A percentile compares a stretch with the other conserved stretches of the same genome.
phyloP scores from a whole-genome alignment of 2,797 vertebrate species.

The Paguma larvata region DNA sequence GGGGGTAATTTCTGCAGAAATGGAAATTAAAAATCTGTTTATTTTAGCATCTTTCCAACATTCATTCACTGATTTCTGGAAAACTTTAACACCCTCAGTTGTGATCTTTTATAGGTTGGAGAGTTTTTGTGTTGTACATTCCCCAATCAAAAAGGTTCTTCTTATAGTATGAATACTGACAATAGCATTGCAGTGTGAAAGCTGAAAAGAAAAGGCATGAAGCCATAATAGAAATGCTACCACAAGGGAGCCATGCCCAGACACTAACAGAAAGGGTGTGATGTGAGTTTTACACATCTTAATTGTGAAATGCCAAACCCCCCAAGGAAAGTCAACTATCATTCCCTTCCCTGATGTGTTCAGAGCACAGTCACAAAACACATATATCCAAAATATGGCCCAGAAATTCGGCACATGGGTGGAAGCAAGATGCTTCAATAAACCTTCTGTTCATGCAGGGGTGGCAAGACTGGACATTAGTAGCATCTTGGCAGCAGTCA shows the following conservation, averaged over 20 bases:
- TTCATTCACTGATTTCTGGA: constrained; percentile 1
- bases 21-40: constrained; percentile 42
- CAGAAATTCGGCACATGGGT: neutral
- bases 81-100: neutral
- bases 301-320: constrained; percentile 47
- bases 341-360: neutral
- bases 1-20: constrained; percentile 39
- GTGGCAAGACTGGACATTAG: too few species aligned
- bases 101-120: neutral
- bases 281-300: constrained; percentile 37
- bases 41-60: constrained; percentile 53
- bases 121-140: constrained; percentile 8
- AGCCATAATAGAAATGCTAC: constrained; percentile 33
- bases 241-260: constrained; percentile 42
- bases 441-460: neutral
- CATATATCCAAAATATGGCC: constrained; percentile 16
- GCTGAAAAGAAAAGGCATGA: constrained; percentile 17
- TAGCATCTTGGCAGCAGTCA: neutral
- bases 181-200: neutral
- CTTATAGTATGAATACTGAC: constrained; percentile 33
- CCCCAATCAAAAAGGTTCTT: neutral
- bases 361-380: neutral
- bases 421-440: neutral
- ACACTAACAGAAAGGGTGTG: neutral
- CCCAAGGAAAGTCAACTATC: constrained; percentile 25